Base-by-base conservation (phyloP, 2,797 vertebrate genomes). In the Chiloscyllium punctatum region DNA sequence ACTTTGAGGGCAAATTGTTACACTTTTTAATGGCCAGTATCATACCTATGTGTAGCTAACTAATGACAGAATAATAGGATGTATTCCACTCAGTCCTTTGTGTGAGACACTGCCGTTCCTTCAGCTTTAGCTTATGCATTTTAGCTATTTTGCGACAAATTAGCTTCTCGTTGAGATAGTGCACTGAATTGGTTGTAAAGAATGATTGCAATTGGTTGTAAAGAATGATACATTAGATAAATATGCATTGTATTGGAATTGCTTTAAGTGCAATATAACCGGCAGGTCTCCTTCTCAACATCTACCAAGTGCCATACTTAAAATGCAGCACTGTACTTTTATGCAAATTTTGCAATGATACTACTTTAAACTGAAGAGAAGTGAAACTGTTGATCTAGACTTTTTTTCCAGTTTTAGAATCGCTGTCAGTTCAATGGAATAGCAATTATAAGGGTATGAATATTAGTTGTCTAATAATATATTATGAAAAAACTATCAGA, bases 341-440 rank as follows among this genome's bases (percentile, higher is more conserved):
- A 88, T 57, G 86, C 86, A 88, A 88, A 88, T 88, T 88, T 57
- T 88, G 27, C 51, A 88, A 88, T 88, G 13, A 57, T 33, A 27
- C 15, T 57, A 30, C 48, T 33, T 15, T 88, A 88, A 57, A 4
- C 51, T 15, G 33, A 88, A 88, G 86, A 57, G 86, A 88, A 88
- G 27, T 88, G 86, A 88, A 88, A 57, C 86, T 88, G 51, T 57
- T 88, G 51, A 57, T 51, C 27, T 30, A 88, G 4, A 30, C 42
- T 30, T 33, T 57, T 48, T 84, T 57, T 77, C 51, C 86, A 88
- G 27, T 57, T 30, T 57, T 88, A 57, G 53, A 57, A 42, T 84
- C 42, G 48, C 8, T 30, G 30, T 88, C 86, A 88, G 86, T 88
- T 88, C 37, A 48, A 27, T 88, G 25, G 48, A 57, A 90, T n/a